These are phyloP conservation scores for Helicolenus hilgendorfi DNA, from an alignment of 2,797 vertebrate species.

Conservation along the genomic window DNA sequence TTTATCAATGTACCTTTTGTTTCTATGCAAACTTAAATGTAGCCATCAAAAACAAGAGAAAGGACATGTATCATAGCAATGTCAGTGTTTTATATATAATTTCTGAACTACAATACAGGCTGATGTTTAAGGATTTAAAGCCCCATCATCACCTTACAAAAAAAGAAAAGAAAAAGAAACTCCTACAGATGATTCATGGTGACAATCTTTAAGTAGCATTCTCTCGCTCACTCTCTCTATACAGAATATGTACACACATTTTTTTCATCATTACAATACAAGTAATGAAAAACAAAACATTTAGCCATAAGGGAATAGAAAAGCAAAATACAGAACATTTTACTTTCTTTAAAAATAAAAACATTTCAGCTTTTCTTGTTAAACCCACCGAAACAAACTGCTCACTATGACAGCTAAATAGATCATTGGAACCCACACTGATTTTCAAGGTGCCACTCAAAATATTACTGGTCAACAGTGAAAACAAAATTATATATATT, in stretches of 20 bases:
- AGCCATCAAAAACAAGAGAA: slow-evolving; percentile 64
- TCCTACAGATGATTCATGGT: slow-evolving; percentile 49
- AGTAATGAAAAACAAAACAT: slow-evolving; percentile 69
- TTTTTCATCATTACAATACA: slow-evolving; percentile 72
- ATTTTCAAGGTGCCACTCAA: slow-evolving; percentile 72
- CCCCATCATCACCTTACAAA: slow-evolving; percentile 52
- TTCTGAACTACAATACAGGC: slow-evolving; percentile 76
- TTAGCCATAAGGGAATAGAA: slow-evolving; percentile 72
- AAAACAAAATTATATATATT: slow-evolving; percentile 70
- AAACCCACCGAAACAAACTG: slow-evolving; percentile 49
- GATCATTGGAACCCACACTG: slow-evolving; percentile 74
- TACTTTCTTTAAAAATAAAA: slow-evolving; percentile 69
- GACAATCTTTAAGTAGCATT: slow-evolving; percentile 79
- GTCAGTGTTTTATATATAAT: slow-evolving; percentile 76
- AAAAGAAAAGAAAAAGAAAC: slow-evolving; percentile 40
- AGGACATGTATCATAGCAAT: slow-evolving; percentile 57
- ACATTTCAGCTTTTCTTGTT: slow-evolving; percentile 43
- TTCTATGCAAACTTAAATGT: slow-evolving; percentile 56
- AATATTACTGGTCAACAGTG: slow-evolving; percentile 78
- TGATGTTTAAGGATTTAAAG: slow-evolving; percentile 69
- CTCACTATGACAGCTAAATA: slow-evolving; percentile 63
- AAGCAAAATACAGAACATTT: slow-evolving; percentile 72
- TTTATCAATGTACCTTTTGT: slow-evolving; percentile 31
- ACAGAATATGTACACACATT: slow-evolving; percentile 81
- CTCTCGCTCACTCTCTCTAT: slow-evolving; percentile 65